Evolutionary conservation across 2,113 vertebrate species (phyloP).

Genomic region (Conger conger): DNA sequence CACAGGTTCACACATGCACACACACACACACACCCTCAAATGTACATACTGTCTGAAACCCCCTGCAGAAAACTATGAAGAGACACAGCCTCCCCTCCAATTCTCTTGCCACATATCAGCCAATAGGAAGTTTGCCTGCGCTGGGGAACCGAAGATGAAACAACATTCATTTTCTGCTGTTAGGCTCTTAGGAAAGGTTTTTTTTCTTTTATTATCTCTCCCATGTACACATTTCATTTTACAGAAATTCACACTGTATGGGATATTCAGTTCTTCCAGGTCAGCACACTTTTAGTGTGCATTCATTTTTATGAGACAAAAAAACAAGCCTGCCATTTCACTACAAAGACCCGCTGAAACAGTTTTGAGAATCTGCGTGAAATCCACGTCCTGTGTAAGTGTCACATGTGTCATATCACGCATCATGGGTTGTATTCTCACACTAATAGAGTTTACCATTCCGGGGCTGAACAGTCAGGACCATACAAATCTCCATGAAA

Average conservation of each 20-base stretch:
- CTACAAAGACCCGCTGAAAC: not conserved
- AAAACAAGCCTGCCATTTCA: slow-evolving; percentile 1
- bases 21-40: not conserved
- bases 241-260: not conserved
- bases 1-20: slow-evolving; percentile 6
- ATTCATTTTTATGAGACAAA: not conserved
- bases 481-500: not conserved
- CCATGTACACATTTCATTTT: not conserved
- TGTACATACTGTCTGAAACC: not conserved
- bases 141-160: not conserved
- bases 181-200: not conserved
- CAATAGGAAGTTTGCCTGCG: not conserved
- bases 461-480: not conserved
- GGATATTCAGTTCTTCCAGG: not conserved
- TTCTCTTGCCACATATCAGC: not conserved
- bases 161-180: not conserved
- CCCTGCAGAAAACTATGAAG: not conserved
- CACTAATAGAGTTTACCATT: not conserved
- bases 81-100: not conserved
- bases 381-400: not conserved
- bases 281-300: not conserved
- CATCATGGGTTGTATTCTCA: not conserved
- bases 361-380: not conserved
- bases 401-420: not conserved
- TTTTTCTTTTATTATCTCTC: not conserved